Percentiles rank a stretch among this genome's conserved stretches.
phyloP scores from a whole-genome alignment of 2,797 vertebrate species.

The Gorsachius magnificus region DNA sequence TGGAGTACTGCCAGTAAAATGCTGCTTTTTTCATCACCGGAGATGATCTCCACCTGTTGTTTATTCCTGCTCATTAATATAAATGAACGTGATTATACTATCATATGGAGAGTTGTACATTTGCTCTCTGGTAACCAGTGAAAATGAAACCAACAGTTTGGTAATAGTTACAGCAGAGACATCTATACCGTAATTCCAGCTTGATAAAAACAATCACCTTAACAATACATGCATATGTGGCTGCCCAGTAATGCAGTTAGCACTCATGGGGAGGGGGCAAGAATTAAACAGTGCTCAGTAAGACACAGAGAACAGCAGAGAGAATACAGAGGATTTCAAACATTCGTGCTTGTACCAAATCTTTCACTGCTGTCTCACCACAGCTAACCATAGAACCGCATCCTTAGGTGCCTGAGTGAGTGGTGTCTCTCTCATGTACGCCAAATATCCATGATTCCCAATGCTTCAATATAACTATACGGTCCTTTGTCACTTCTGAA shows the following conservation, averaged over 20 bases:
- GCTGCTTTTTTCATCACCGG: not conserved
- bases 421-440: not conserved
- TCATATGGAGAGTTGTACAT: not conserved
- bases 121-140: not conserved
- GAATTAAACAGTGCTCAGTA: not conserved
- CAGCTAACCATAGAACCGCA: not conserved
- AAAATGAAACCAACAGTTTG: not conserved
- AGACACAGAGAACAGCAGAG: not conserved
- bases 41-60: not conserved
- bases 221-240: not conserved
- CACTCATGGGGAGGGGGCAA: not conserved
- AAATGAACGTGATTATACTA: not conserved
- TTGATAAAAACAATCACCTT: not conserved
- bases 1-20: not conserved
- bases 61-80: not conserved
- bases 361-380: not conserved
- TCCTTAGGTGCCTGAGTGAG: not conserved
- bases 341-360: fast-evolving
- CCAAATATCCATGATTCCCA: not conserved
- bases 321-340: not conserved
- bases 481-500: not conserved
- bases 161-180: not conserved
- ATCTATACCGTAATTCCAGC: not conserved
- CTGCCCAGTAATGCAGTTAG: not conserved
- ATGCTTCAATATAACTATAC: not conserved